Percentiles rank a stretch among this genome's conserved stretches.
Evolutionary conservation across 2,888 invertebrate genomes (phyloP).

Genomic region (Erebia ligea): DNA sequence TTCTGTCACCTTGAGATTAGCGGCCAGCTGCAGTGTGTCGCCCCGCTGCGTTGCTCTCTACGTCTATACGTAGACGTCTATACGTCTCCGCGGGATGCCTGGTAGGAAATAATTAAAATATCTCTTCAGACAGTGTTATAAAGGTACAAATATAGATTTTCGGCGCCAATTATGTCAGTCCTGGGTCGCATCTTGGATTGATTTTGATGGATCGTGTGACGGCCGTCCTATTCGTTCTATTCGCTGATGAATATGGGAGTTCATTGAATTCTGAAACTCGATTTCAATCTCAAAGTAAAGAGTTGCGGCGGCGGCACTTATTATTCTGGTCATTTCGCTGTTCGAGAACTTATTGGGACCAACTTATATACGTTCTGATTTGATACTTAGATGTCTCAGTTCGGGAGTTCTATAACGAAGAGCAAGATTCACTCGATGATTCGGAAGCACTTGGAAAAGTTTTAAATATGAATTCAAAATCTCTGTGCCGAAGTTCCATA

Average conservation of each 20-base stretch:
- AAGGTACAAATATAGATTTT: not conserved
- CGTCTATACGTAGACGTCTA: no score
- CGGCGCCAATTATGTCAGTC: not conserved
- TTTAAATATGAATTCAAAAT: no score
- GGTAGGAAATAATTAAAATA: no score
- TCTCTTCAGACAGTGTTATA: no score
- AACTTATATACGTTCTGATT: not conserved
- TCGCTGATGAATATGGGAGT: not conserved
- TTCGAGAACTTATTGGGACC: not conserved
- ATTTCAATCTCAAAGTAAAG: slow-evolving; percentile 5
- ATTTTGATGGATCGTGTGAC: not conserved
- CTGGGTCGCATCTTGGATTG: no score
- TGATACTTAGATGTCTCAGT: not conserved
- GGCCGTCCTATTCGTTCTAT: not conserved
- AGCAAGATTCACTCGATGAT: not conserved
- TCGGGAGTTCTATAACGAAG: not conserved
- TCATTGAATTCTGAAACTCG: slow-evolving; percentile 2
- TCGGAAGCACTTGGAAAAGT: no score
- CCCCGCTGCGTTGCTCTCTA: no score
- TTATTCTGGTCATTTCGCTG: not conserved
- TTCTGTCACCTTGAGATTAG: no score
- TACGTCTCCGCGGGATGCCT: no score
- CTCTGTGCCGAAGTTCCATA: no score
- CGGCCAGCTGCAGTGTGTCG: no score
- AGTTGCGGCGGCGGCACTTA: not conserved